Percentiles rank a stretch among this genome's conserved stretches.
Evolutionary conservation across 2,888 invertebrate genomes (phyloP).

Genomic region (Sarcophaga subvicina): DNA sequence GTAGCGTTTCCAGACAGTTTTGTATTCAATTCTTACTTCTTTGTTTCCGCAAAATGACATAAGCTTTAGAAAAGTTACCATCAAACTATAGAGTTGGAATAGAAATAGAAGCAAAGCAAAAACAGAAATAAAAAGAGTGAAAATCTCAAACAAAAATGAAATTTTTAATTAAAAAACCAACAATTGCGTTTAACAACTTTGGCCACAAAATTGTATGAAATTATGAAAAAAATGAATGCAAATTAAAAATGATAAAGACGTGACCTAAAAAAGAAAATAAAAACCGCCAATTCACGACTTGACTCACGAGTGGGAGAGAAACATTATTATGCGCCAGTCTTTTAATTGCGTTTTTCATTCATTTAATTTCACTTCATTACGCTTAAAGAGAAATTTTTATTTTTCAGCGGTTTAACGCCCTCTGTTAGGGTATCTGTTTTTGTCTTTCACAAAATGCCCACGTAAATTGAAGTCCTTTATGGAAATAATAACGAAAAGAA

Average conservation of each 20-base stretch:
- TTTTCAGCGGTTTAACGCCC: not conserved
- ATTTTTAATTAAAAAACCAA: not conserved
- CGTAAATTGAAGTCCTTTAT: too few species aligned
- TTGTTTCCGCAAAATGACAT: slow-evolving; percentile 7
- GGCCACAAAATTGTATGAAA: slow-evolving; percentile 4
- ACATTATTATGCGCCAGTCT: not conserved
- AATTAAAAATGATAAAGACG: not conserved
- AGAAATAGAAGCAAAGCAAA: not conserved
- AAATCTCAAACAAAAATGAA: not conserved
- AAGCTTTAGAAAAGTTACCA: not conserved
- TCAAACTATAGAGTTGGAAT: slow-evolving; percentile 1
- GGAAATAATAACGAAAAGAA: too few species aligned
- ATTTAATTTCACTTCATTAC: not conserved
- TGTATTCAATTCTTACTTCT: not conserved
- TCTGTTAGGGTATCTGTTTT: not conserved
- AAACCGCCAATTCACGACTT: not conserved
- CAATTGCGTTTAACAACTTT: slow-evolving; percentile 15
- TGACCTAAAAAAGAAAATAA: slow-evolving; percentile 23
- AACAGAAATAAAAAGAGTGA: not conserved
- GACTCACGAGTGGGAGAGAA: not conserved
- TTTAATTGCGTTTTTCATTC: not conserved
- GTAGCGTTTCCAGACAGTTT: not conserved
- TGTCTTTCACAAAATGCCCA: not conserved
- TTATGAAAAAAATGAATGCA: slow-evolving; percentile 6
- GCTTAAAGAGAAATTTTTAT: not conserved